Evolutionary conservation across 2,888 invertebrate species (phyloP).

Genomic region (Molorchus minor): DNA sequence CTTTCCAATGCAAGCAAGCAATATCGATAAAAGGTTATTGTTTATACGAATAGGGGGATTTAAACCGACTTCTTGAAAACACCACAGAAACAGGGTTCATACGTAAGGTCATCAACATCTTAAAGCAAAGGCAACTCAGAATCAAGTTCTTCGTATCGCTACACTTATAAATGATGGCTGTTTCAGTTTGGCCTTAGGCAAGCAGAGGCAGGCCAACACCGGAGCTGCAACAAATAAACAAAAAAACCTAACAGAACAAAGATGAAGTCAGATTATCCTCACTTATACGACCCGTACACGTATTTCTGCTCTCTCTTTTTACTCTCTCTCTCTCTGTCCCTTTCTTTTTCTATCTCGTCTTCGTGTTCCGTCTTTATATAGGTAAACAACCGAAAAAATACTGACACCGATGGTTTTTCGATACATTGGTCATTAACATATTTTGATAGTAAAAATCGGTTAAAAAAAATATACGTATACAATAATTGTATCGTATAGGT

Average conservation of each 20-base stretch:
- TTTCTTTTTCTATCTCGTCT: too few species aligned
- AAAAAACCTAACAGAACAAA: conserved; percentile 60
- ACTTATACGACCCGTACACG: conserved; percentile 50
- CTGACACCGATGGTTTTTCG: conserved; percentile 7
- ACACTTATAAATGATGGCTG: conserved; percentile 62
- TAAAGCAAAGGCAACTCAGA: conserved; percentile 60
- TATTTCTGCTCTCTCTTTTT: conserved; percentile 24
- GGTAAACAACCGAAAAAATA: conserved; percentile 12
- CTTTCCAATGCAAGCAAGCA: too few species aligned
- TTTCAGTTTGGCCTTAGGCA: conserved; percentile 57
- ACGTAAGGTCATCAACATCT: conserved; percentile 61
- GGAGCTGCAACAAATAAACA: conserved; percentile 62
- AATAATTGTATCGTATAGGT: too few species aligned
- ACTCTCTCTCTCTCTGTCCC: conserved; percentile 5
- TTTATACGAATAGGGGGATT: conserved; percentile 33
- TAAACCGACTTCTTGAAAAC: conserved; percentile 45
- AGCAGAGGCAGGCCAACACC: conserved; percentile 61
- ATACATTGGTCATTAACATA: background rate
- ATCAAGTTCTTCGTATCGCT: conserved; percentile 62
- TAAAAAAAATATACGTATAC: too few species aligned
- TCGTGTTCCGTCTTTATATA: conserved; percentile 12
- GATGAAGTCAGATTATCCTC: conserved; percentile 61
- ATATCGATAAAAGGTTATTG: conserved; percentile 20
- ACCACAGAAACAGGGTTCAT: conserved; percentile 50
- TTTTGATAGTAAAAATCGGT: too few species aligned